phyloP scores from a whole-genome alignment of 2,797 vertebrate genomes.

The Hydrolagus colliei region DNA sequence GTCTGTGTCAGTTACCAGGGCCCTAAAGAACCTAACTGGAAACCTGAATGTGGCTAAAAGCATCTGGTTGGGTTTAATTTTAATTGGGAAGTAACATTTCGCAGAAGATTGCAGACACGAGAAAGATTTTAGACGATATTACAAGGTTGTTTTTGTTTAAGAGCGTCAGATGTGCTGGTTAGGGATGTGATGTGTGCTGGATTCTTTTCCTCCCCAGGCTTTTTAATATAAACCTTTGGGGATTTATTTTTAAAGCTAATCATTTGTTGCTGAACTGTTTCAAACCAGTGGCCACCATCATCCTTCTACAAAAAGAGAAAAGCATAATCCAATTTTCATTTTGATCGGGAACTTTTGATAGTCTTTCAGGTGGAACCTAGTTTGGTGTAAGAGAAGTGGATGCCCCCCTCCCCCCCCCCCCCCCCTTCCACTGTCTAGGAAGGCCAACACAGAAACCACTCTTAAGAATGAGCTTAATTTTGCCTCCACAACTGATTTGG shows the following conservation, averaged over 20 bases:
- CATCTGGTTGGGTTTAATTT: constrained; percentile 2
- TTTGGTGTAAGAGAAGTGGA: neutral
- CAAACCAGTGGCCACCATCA: neutral
- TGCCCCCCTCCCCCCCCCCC: neutral
- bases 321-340: neutral
- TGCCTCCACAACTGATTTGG: neutral
- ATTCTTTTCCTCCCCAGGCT: neutral
- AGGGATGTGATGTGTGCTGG: neutral
- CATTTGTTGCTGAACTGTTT: neutral
- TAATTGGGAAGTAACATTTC: neutral
- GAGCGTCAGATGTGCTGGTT: neutral
- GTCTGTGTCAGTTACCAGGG: neutral
- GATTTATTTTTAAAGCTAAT: neutral
- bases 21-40: constrained; percentile 8
- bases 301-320: neutral
- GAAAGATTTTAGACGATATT: constrained; percentile 1
- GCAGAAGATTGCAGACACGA: neutral
- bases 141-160: neutral
- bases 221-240: neutral
- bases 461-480: neutral
- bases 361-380: neutral
- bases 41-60: neutral
- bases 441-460: neutral
- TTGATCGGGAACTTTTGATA: neutral
- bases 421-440: neutral